Percentiles rank a stretch among this genome's conserved stretches.
Conservation (phyloP, 2,113 vertebrate species). For the Cottus gobio region DNA sequence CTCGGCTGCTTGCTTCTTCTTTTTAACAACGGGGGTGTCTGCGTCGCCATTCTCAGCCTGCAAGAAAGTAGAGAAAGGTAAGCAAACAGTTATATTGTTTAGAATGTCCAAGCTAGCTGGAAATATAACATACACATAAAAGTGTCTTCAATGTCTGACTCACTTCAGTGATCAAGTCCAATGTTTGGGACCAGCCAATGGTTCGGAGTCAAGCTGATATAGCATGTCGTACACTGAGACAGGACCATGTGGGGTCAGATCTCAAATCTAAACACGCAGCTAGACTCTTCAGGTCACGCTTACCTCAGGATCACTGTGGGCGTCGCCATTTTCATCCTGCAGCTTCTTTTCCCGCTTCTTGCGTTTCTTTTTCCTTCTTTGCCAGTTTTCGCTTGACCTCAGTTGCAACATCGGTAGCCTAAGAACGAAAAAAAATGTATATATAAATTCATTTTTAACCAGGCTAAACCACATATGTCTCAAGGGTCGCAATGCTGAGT, state of each 20-base stretch:
- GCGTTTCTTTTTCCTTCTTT: conserved; percentile 92
- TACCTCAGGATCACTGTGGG: too few species aligned
- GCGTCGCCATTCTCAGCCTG: conserved; percentile 63
- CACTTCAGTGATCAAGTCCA: conserved; percentile 84
- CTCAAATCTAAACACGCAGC: conserved; percentile 80
- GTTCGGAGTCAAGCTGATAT: conserved; percentile 80
- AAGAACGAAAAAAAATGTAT: background rate
- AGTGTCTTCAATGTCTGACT: conserved; percentile 68
- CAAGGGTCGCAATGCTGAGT: conserved; percentile 64
- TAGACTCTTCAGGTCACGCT: fast-evolving
- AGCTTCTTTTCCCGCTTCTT: conserved; percentile 86
- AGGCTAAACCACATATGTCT: fast-evolving
- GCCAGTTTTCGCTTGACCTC: conserved; percentile 89
- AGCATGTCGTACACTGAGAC: conserved; percentile 80
- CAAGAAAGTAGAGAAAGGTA: too few species aligned
- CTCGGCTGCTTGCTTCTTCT: conserved; percentile 77
- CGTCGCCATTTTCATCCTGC: conserved; percentile 71
- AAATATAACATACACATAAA: too few species aligned
- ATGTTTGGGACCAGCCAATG: conserved; percentile 76
- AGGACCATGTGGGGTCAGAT: conserved; percentile 60
- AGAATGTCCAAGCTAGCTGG: background rate
- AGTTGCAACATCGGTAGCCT: conserved; percentile 88
- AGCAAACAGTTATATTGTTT: background rate
- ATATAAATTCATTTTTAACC: fast-evolving
- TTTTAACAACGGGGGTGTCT: background rate